Base-by-base conservation (phyloP, 1,140 invertebrate species). In the Drosophila melanica region DNA sequence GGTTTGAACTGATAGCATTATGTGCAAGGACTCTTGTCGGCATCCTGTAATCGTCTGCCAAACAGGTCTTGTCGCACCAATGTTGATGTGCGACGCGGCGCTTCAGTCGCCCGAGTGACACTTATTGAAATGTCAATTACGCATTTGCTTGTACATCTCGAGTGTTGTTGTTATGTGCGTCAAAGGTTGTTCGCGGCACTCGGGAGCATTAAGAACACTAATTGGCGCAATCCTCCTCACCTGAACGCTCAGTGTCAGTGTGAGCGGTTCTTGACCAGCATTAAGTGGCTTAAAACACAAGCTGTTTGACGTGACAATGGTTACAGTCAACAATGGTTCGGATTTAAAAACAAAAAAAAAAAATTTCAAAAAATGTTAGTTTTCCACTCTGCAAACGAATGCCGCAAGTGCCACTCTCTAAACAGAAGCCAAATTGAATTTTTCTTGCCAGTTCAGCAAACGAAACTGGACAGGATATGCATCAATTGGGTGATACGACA, bases 111-210 rank as follows among this genome's bases (percentile, higher is more conserved):
- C 60, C 76, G 66, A 76, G 77, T 73, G 47, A 11, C 63, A 76
- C 81, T 84, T 85, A 84, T 84, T 85, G 84, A 84, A 84, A 79
- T 78, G 81, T 84, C 72, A 84, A 72, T 73, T 80, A 80, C 72
- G 76, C 80, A 85, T 69, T 76, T 76, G 80, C 76, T 65, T 76
- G 48, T 44, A 42, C 33, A 48, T 45, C 72, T 80, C 58, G 41
- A 75, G 65, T 16, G 12, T 8, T 47, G 50, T 20, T 20, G 27
- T 27, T 41, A 42, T 23, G 20, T 39, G 54, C 33, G 53, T 55
- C 72, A 59, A 60, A 66, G 78, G 60, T 57, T 67, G 72, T 45
- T 37, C 42, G 42, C 42, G 57, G 12, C 14, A 48, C 60, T 64
- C 35, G 47, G 16, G 69, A 64, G 54, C 76, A 63, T 69, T 74